Base-by-base conservation (phyloP, 92 coral and sea anemone species). In the Isaurus tuberculatus region DNA sequence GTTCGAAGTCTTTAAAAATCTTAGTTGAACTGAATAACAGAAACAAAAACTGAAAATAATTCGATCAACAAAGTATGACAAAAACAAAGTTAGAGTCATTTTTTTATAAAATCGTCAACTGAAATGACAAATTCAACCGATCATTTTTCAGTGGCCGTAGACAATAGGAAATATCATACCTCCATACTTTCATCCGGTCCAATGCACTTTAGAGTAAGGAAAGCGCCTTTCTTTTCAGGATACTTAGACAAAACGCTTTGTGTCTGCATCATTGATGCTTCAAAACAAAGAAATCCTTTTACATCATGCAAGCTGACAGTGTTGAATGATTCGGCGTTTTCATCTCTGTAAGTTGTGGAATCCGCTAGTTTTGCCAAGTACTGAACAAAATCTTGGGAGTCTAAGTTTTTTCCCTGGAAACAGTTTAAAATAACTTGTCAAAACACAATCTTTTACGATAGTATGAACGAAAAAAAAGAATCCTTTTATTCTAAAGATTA, bases 111-210 rank as follows among this genome's bases (percentile, higher is more conserved):
- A 19, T 55, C 63, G 7, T 22, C 27, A 55, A 19, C 4, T 55
- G 27, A 55, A 19, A 55, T 55, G 23, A 19, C 63, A 55, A 19
- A 2, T 0, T n/a, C 23, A 2, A 8, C 16, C 16, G 11, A 46
- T 19, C 16, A 2, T 46, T 2, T 2, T 9, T 19, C 53, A 46
- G 46, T 11, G 16, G 53, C 2, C 53, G 53, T 11, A 46, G 0
- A 2, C 9, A 4, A 4, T n/a, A n/a, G n/a, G n/a, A n/a, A n/a
- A n/a, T n/a, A n/a, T n/a, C 63, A 55, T 55, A 55, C 63, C 63
- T 55, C 63, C 63, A 55, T 55, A 19, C 25, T 55, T 55, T 55
- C 63, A 55, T 55, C 63, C n/a, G 63, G 63, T 22, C 63, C 63
- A 4, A 55, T 55, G 63, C 63, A 55, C 23, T 55, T 55, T 55